Conservation (phyloP, 2,113 vertebrate genomes). For the Lepus europaeus region DNA sequence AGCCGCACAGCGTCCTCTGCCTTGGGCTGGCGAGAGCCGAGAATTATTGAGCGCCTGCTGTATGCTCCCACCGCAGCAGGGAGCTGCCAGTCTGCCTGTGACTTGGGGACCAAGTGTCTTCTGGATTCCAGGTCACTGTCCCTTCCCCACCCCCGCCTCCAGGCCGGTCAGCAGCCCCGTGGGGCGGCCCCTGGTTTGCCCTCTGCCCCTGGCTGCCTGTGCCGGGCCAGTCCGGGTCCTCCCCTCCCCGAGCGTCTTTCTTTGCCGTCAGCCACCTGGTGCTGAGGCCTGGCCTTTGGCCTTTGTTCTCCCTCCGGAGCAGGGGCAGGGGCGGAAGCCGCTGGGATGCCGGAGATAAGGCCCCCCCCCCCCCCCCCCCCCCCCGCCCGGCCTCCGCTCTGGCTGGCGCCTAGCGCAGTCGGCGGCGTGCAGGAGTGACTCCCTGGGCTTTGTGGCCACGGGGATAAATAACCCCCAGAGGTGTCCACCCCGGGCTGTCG, state of each 20-base stretch:
- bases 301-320: slow-evolving; percentile 55
- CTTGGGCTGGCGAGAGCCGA: background rate
- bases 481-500: slow-evolving; percentile 40
- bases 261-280: slow-evolving; percentile 7
- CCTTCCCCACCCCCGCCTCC: background rate
- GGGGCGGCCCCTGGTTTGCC: background rate
- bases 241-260: background rate
- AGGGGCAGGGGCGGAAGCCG: background rate
- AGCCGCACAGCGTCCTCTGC: background rate
- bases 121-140: no score
- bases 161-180: no score
- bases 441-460: background rate
- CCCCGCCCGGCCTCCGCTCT: background rate
- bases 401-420: slow-evolving; percentile 17
- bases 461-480: slow-evolving; percentile 57
- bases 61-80: background rate
- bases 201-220: background rate
- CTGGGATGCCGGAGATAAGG: background rate
- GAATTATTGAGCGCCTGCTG: no score
- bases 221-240: background rate
- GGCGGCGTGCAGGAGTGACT: background rate
- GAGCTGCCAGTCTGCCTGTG: background rate
- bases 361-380: accelerated
- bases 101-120: background rate
- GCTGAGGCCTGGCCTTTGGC: background rate